Evolutionary conservation across 1,140 invertebrate genomes (phyloP).

Genomic region (Caerostris darwini): DNA sequence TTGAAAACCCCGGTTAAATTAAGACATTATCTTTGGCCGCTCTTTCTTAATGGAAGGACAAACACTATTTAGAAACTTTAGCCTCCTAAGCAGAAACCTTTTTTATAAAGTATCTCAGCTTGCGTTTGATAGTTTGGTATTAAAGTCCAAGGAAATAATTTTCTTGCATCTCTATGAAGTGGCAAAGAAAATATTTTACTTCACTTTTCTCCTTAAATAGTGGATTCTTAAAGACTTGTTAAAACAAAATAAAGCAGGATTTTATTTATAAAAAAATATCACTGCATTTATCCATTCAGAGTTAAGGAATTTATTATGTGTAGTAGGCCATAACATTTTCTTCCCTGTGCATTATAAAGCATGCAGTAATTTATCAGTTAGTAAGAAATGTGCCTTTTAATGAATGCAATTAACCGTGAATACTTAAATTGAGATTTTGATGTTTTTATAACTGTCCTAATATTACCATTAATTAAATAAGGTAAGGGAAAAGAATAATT

Average conservation of each 20-base stretch:
- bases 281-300: background rate
- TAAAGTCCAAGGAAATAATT: conserved; percentile 42
- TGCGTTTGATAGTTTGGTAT: conserved; percentile 55
- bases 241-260: background rate
- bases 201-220: background rate
- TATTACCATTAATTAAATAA: conserved; percentile 5
- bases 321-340: background rate
- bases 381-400: background rate
- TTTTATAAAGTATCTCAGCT: conserved; percentile 38
- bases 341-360: background rate
- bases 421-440: background rate
- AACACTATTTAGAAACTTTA: conserved; percentile 66
- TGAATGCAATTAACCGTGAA: background rate
- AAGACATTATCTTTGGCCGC: conserved; percentile 62
- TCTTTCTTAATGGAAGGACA: conserved; percentile 64
- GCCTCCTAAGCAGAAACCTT: conserved; percentile 28
- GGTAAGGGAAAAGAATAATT: background rate
- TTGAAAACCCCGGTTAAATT: conserved; percentile 74
- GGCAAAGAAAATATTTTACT: background rate
- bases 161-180: conserved; percentile 27
- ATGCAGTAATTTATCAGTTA: background rate
- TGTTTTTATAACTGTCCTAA: background rate
- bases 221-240: background rate
- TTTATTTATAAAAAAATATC: background rate
- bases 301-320: background rate